Evolutionary conservation across 30 jellyfish, hydroid and myxozoan genomes (phyloP), one percentile per base, ranked within the genome.

Genomic region (Calvadosia cruxmelitensis): DNA sequence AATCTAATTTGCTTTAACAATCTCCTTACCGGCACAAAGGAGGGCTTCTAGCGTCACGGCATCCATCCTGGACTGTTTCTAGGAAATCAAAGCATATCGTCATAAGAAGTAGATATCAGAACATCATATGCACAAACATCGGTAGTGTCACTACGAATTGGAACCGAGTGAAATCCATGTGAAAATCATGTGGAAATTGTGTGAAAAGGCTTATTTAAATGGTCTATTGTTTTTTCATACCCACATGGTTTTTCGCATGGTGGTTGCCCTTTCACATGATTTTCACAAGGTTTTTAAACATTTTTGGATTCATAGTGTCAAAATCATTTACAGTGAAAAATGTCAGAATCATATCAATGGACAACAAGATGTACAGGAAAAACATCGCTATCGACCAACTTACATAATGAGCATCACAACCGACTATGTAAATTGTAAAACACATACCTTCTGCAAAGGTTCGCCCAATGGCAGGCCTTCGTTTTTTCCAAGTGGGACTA

Each of bases 31-130:
- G 27, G 94, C 71, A 62, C 92, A 79, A 0, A 89, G 73, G 7
- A 89, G 78, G 33, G 98, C 98, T 53, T 89, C 98, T 85, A 89
- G 69, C 0, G 98, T 89, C 0, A 89, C 94, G 2, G 94, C 83
- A 72, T 89, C 98, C 87, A 89, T 81, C 53, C 80, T 81, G 15
- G 90, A 69, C 33, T 78, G 94, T 83, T 77, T 89, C 98, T 89
- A 34, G 7, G 0, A 67, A 29, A 36, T 33, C 34, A 30, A 53
- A 27, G 33, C n/a, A n/a, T n/a, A n/a, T n/a, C n/a, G n/a, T n/a
- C n/a, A n/a, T n/a, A n/a, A n/a, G n/a, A n/a, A n/a, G n/a, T n/a
- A n/a, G n/a, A n/a, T n/a, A n/a, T n/a, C n/a, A n/a, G n/a, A n/a
- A n/a, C n/a, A n/a, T n/a, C n/a, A n/a, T n/a, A n/a, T n/a, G n/a